Evolutionary conservation across 1,140 invertebrate species (phyloP), one percentile per base, ranked within the genome.

Genomic region (Hyles vespertilio): DNA sequence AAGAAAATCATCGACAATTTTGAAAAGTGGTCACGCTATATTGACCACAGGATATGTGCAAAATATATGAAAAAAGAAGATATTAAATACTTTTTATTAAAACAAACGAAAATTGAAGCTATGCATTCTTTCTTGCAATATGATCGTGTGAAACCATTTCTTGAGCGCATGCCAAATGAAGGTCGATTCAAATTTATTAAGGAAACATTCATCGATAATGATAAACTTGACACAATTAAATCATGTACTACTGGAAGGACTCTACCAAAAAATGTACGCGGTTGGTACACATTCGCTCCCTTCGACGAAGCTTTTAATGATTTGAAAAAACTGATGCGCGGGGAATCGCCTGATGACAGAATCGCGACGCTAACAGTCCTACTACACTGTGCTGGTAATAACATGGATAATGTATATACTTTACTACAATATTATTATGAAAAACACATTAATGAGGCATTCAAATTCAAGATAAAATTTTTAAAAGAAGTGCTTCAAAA

Each of bases 391-490:
- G 69, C 77, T 43, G 48, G 59, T 34, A 33, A 33, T 12, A 65
- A 82, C 57, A 53, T 49, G 43, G 44, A 73, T 52, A 49, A 77
- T 46, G 53, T 82, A 33, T 57, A 70, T 51, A 56, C 51, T 7
- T 3, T 84, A 8, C 51, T 86, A 5, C 61, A 77, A 54, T 79
- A 73, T 67, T 81, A 75, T 45, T 51, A 62, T 5, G 72, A 80
- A 9, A 72, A 77, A 52, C 79, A 87, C 50, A 74, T 77, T 33
- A 82, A 82, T 53, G 81, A 84, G 61, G 63, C 79, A 2, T 72
- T 74, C 8, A 72, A 75, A 54, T 79, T 74, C 50, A 81, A 82
- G 63, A 63, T 56, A 12, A 51, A 77, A 3, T 81, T 83, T 53
- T 52, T 83, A n/a, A 69, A 78, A 56, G 59, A 49, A 46, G 45